Conservation (phyloP, 2,888 invertebrate species). For the Sicus ferrugineus region DNA sequence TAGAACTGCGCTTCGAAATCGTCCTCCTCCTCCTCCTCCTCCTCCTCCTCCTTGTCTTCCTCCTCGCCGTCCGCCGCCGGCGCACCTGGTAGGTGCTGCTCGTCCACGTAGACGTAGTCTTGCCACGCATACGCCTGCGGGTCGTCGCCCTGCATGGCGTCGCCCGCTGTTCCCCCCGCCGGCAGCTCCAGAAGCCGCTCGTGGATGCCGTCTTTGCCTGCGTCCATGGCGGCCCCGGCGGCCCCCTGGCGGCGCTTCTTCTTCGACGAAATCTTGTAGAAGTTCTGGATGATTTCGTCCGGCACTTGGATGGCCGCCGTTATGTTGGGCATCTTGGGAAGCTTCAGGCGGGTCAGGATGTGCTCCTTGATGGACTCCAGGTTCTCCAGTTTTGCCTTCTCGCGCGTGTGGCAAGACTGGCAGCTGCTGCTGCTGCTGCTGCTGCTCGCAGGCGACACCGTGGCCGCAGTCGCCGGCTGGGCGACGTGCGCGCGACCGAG, state of each 20-base stretch:
- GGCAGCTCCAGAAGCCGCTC: too few species aligned
- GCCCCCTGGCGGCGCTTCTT: background rate
- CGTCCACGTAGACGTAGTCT: background rate
- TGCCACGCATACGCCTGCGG: constrained; percentile 35
- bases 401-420: constrained; percentile 68
- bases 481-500: constrained; percentile 43
- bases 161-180: background rate
- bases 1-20: constrained; percentile 50
- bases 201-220: background rate
- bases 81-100: background rate
- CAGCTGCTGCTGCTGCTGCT: constrained; percentile 53
- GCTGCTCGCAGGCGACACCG: background rate
- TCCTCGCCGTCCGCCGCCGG: background rate
- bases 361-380: constrained; percentile 72
- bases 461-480: background rate
- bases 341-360: constrained; percentile 71
- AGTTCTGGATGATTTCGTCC: constrained; percentile 66
- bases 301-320: constrained; percentile 70
- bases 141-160: constrained; percentile 52
- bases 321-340: constrained; percentile 72
- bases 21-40: constrained; percentile 37
- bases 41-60: constrained; percentile 38
- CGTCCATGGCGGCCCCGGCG: background rate
- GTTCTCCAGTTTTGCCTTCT: constrained; percentile 70
- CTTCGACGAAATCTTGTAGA: constrained; percentile 49